These are phyloP conservation scores for Dipodomys merriami DNA, from an alignment of 2,113 vertebrate genomes.

Conservation along the genomic window DNA sequence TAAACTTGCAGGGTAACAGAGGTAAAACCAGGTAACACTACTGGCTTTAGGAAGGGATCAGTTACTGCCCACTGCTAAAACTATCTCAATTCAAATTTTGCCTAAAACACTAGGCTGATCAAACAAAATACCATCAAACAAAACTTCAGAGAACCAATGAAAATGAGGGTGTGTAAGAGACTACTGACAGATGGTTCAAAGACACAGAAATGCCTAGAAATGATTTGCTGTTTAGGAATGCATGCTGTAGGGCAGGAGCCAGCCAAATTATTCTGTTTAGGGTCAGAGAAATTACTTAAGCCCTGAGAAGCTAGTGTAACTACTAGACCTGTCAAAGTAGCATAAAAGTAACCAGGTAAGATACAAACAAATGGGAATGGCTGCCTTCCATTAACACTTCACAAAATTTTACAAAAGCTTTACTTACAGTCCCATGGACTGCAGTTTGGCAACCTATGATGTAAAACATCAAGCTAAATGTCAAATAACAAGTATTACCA, in stretches of 20 bases:
- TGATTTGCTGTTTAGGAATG: background rate
- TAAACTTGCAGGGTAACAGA: background rate
- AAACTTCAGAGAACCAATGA: background rate
- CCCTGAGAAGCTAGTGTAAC: slow-evolving; percentile 18
- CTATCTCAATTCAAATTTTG: slow-evolving; percentile 23
- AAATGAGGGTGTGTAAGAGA: background rate
- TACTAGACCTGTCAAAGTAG: background rate
- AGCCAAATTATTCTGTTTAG: slow-evolving; percentile 10
- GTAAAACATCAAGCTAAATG: background rate
- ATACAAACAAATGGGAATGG: background rate
- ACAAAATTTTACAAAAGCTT: slow-evolving; percentile 48
- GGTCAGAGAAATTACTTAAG: slow-evolving; percentile 21
- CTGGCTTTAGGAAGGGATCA: background rate
- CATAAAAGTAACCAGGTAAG: background rate
- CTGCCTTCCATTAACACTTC: slow-evolving; percentile 43
- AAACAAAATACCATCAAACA: slow-evolving; percentile 32
- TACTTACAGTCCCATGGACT: background rate
- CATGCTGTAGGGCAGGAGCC: background rate
- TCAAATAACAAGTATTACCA: background rate
- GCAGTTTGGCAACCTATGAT: background rate
- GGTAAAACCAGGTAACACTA: background rate
- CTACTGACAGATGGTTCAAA: background rate
- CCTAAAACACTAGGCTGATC: background rate
- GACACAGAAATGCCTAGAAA: background rate
- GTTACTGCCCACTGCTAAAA: background rate